A percentile compares a stretch with the other conserved stretches of the same genome.
Conservation (phyloP, 2,113 vertebrate genomes). For the Typhlomys cinereus region DNA sequence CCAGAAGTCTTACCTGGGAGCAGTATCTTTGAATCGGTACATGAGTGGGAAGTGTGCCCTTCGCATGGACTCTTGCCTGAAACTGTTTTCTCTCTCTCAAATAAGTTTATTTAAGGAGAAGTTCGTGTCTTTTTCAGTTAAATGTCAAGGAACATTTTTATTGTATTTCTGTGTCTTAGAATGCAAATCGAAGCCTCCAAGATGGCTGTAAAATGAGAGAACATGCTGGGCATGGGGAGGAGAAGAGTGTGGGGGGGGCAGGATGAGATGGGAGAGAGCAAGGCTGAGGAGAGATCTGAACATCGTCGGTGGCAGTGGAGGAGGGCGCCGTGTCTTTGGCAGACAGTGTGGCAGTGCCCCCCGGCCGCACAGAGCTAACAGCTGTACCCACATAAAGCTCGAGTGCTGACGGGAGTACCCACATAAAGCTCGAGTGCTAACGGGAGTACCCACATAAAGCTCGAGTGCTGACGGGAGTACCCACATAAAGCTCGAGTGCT, state of each 20-base stretch:
- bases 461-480: not conserved
- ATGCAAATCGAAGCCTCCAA: not conserved
- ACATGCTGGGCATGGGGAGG: not conserved
- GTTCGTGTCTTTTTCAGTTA: not conserved
- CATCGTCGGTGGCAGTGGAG: not conserved
- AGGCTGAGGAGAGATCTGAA: too few relatives aligned
- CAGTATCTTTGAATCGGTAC: not conserved
- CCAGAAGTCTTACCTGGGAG: not conserved
- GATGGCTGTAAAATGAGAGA: not conserved
- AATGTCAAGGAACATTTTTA: not conserved
- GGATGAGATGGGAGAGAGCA: not conserved
- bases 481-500: not conserved
- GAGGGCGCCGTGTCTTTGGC: not conserved
- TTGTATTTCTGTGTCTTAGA: not conserved
- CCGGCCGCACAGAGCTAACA: not conserved
- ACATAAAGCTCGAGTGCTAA: too few relatives aligned
- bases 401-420: not conserved
- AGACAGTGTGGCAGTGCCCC: not conserved
- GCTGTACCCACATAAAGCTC: too few relatives aligned
- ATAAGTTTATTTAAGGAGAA: not conserved
- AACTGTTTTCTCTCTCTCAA: too few relatives aligned
- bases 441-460: too few relatives aligned
- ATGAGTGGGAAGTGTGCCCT: not conserved
- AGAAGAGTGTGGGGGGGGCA: not conserved
- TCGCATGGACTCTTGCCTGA: not conserved